Evolutionary conservation across 2,113 vertebrate genomes (phyloP), one percentile per base, ranked within the genome.

Genomic region (Tretioscincus oriximinensis): DNA sequence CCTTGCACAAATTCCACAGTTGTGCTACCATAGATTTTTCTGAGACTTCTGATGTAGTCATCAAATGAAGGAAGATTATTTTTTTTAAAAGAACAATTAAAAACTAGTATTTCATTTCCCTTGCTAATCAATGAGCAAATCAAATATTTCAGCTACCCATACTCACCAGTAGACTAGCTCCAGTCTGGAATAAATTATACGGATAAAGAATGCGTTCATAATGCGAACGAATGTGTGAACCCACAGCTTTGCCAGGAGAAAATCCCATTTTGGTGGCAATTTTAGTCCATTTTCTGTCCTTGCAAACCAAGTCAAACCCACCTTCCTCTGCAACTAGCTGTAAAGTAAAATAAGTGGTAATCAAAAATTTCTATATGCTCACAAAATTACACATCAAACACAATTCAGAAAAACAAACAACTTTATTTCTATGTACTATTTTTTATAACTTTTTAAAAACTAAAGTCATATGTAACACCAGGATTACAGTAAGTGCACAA

Each of bases 301-400:
- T 97, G 89, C 98, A 98, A 78, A 99, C 97, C 0, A 96, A 84
- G 73, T 99, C 97, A 89, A 99, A 99, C 28, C 98, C 98, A 61
- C 98, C 98, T 94, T 99, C 97, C 45, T 99, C 98, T 86, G 96
- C 95, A 81, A 99, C 98, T 84, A 99, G 95, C 98, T 99, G 90
- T 81, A 91, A 93, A 90, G 81, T 0, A 29, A 90, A 76, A 70
- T 24, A 5, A 51, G 49, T 1, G 26, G 1, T 0, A 9, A 47
- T 35, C 7, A 49, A 82, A 65, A 16, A 16, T 18, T 18, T 22
- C 4, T 65, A 1, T 24, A 20, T 2, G 20, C 0, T 0, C 63
- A 67, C 0, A 12, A 81, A 20, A 73, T 51, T 72, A 71, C 4
- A 1, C 61, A 47, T 20, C 29, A 11, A 61, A 71, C n/a, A 24